phyloP scores from a whole-genome alignment of 53 echinoderm and acorn worm genomes.

The Stichopus horrens region DNA sequence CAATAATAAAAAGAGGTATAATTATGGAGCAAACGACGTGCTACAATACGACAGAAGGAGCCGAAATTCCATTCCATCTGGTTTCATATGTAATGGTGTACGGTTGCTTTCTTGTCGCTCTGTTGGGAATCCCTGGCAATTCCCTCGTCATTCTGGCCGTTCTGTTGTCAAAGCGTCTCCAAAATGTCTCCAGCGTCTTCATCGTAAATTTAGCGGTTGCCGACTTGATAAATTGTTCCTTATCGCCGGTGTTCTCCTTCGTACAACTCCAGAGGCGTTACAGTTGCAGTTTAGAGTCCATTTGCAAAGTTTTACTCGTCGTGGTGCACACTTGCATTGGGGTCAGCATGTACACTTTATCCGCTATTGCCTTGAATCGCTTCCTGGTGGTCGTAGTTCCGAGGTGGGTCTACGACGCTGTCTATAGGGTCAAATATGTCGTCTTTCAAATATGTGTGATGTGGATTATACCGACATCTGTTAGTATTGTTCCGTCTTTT shows the following conservation, averaged over 20 bases:
- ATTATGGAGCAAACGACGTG: too few species aligned
- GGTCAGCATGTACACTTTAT: slow-evolving; percentile 5
- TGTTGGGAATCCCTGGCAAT: slow-evolving; percentile 25
- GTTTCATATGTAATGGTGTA: neutral
- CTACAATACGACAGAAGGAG: neutral
- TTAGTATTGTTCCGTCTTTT: slow-evolving; percentile 18
- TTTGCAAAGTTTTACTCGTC: neutral
- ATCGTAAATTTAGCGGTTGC: slow-evolving; percentile 30
- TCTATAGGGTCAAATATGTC: neutral
- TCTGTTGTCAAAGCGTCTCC: slow-evolving; percentile 3
- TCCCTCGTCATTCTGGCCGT: slow-evolving; percentile 12
- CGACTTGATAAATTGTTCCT: neutral
- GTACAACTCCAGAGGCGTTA: neutral
- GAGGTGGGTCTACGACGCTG: neutral
- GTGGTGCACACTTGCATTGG: slow-evolving; percentile 15
- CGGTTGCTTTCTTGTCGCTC: neutral
- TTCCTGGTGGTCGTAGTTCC: neutral
- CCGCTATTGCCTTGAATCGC: slow-evolving; percentile 29
- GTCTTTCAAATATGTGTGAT: neutral
- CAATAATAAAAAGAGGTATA: too few species aligned
- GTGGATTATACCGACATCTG: slow-evolving; percentile 6
- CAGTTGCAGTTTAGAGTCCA: neutral
- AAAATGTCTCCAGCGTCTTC: slow-evolving; percentile 1
- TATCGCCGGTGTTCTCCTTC: slow-evolving; percentile 4
- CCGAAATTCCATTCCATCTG: neutral